Conservation (phyloP, 2,888 invertebrate genomes). For the Leptinotarsa juncta region DNA sequence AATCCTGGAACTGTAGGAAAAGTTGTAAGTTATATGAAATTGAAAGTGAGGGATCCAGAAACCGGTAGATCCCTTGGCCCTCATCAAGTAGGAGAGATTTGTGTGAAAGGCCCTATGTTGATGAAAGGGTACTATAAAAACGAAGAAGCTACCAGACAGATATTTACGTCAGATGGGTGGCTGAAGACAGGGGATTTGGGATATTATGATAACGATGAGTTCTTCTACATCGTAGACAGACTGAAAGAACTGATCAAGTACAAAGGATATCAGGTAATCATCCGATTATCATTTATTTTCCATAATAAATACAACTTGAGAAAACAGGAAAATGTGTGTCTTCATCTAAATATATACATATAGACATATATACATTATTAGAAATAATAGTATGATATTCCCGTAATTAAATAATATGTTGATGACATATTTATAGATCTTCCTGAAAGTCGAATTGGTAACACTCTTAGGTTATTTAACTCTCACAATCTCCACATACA, state of each 20-base stretch:
- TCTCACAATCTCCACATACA: fast-evolving
- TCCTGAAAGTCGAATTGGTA: too few relatives aligned
- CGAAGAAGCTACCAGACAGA: slow-evolving; percentile 71
- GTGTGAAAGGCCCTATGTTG: slow-evolving; percentile 76
- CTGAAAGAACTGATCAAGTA: slow-evolving; percentile 92
- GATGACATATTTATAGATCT: too few relatives aligned
- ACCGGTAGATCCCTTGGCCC: slow-evolving; percentile 72
- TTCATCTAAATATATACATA: too few relatives aligned
- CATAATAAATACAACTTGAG: too few relatives aligned
- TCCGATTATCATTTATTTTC: background rate
- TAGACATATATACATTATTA: too few relatives aligned
- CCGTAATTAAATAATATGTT: too few relatives aligned
- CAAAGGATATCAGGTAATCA: slow-evolving; percentile 81
- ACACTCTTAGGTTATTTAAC: too few relatives aligned
- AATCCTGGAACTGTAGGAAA: slow-evolving; percentile 75
- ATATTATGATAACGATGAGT: slow-evolving; percentile 81
- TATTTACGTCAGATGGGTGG: slow-evolving; percentile 81
- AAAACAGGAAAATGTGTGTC: too few relatives aligned
- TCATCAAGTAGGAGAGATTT: slow-evolving; percentile 80
- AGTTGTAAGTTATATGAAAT: slow-evolving; percentile 71
- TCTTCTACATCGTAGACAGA: slow-evolving; percentile 85
- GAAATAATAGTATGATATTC: too few relatives aligned
- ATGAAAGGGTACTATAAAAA: slow-evolving; percentile 77
- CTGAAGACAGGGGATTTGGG: slow-evolving; percentile 85
- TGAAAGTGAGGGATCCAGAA: slow-evolving; percentile 73